Evolutionary conservation across 2,888 invertebrate species (phyloP), one percentile per base, ranked within the genome.

Genomic region (Caenorhabditis sp.): DNA sequence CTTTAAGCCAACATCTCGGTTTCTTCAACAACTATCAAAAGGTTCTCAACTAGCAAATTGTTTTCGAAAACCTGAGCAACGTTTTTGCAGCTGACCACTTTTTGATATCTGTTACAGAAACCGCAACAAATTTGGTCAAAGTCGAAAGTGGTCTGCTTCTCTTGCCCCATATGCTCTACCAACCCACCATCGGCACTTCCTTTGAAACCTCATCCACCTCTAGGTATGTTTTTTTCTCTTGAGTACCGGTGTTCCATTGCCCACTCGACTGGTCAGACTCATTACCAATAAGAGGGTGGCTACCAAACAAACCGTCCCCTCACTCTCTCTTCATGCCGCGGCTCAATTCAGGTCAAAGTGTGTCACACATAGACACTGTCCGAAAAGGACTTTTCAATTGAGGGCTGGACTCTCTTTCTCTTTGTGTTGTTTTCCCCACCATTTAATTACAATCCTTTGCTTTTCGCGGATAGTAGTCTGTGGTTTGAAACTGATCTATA

Each of bases 181-280:
- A 16, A 16, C 4, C 16, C 8, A n/a, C 31, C 38, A 38, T 26
- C 54, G 24, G 54, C 26, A 54, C 14, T 26, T 26, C 26, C 14
- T 14, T 22, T 22, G 1, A 54, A 24, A 54, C n/a, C 24, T 6
- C 24, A 26, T 24, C 24, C 10, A 10, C 51, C 2, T 51, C 51
- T 51, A 2, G n/a, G n/a, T 51, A 2, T 35, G 38, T 38, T n/a
- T 59, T 59, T 38, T 28, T 59, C 28, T 47, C 47, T 47, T 22
- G 22, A 59, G 59, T 59, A n/a, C n/a, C n/a, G 59, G 64, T 66
- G 64, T 66, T 49, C 49, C 64, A 66, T 66, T 66, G n/a, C 49
- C 41, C 68, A 68, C 68, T 68, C 68, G 51, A 66, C 66, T 47
- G 47, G 47, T 7, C 47, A 31, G 66, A 38, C 38, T 66, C 66